Evolutionary conservation across 1,140 invertebrate genomes (phyloP).

Genomic region (Caenorhabditis elegans): WBcel235 BX284602.5:7144501-7145000

Average conservation of each 20-base stretch:
- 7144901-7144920: slow-evolving; percentile 47
- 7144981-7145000: slow-evolving; percentile 56
- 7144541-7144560: too few relatives aligned
- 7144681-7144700: slow-evolving; percentile 49
- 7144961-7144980: slow-evolving; percentile 49
- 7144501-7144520: too few relatives aligned
- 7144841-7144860: slow-evolving; percentile 60
- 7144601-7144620: not conserved
- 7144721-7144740: not conserved
- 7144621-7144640: slow-evolving; percentile 21
- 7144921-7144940: not conserved
- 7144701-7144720: slow-evolving; percentile 45
- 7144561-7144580: too few relatives aligned
- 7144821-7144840: slow-evolving; percentile 60
- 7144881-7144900: slow-evolving; percentile 56
- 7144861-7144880: slow-evolving; percentile 52
- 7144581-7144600: too few relatives aligned
- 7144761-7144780: slow-evolving; percentile 6
- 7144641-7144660: slow-evolving; percentile 37
- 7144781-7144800: slow-evolving; percentile 36
- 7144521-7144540: too few relatives aligned
- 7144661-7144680: slow-evolving; percentile 40
- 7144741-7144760: too few relatives aligned
- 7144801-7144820: slow-evolving; percentile 55
- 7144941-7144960: slow-evolving; percentile 50